phyloP scores from a whole-genome alignment of 2,888 invertebrate species.

The Drosophila conformis region DNA sequence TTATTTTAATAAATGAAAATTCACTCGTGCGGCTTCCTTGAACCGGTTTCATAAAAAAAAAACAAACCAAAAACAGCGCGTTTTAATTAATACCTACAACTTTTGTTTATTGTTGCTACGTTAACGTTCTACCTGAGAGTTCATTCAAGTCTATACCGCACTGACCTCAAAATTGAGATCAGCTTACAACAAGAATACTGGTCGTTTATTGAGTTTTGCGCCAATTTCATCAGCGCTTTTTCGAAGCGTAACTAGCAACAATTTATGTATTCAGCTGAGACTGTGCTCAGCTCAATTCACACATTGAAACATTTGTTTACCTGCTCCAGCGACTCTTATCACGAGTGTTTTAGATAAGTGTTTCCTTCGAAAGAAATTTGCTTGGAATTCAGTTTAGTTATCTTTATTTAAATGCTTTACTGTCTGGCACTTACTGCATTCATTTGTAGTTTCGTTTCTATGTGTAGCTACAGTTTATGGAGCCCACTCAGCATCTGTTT shows the following conservation, averaged over 20 bases:
- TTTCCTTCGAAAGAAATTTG: conserved; percentile 7
- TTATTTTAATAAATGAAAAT: conserved; percentile 6
- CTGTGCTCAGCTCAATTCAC: conserved; percentile 31
- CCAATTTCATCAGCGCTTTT: not conserved
- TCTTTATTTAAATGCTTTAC: not conserved
- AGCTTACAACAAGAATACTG: conserved; percentile 36
- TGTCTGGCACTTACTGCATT: not conserved
- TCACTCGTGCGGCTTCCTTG: conserved; percentile 59
- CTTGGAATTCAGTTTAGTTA: not conserved
- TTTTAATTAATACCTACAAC: conserved; percentile 40
- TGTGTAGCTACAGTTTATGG: conserved; percentile 5
- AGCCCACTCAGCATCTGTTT: conserved; percentile 15
- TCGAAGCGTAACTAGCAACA: not conserved
- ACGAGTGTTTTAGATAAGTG: not conserved
- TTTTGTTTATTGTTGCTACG: conserved; percentile 32
- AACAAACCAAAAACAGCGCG: conserved; percentile 14
- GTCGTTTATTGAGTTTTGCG: conserved; percentile 4
- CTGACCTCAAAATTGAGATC: conserved; percentile 48
- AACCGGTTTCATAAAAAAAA: conserved; percentile 43
- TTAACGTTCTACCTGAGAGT: not conserved
- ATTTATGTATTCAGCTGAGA: conserved; percentile 6
- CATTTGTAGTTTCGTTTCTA: not conserved
- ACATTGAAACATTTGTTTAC: conserved; percentile 37
- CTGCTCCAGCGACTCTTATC: conserved; percentile 20
- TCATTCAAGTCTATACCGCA: conserved; percentile 30